Evolutionary conservation across 2,888 invertebrate genomes (phyloP).

Genomic region (Epinotia bilunana): DNA sequence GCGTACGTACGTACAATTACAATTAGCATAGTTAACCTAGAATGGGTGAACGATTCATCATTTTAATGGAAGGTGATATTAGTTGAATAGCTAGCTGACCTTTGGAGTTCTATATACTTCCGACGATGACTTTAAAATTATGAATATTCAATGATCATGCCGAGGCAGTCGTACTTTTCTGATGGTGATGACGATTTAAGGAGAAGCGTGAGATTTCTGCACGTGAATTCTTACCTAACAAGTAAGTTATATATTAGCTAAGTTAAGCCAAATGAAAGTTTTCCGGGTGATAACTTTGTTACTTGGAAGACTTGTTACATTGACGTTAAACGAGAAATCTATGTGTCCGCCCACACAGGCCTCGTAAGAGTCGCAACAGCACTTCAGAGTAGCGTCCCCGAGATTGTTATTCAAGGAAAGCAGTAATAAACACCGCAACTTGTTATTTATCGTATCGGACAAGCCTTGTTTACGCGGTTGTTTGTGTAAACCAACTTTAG

Average conservation of each 20-base stretch:
- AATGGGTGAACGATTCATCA: constrained; percentile 28
- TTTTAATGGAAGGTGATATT: constrained; percentile 25
- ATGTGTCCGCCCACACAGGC: constrained; percentile 30
- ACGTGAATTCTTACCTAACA: constrained; percentile 11
- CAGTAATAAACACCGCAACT: constrained; percentile 51
- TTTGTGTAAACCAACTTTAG: constrained; percentile 51
- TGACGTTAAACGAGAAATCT: constrained; percentile 14
- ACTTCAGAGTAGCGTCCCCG: constrained; percentile 7
- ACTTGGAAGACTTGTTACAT: background rate
- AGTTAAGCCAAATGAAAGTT: constrained; percentile 15
- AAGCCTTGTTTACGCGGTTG: constrained; percentile 56
- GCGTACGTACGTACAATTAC: constrained; percentile 11
- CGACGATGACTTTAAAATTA: constrained; percentile 12
- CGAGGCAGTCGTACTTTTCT: constrained; percentile 9
- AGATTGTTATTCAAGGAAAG: constrained; percentile 48
- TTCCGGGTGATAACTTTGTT: constrained; percentile 9
- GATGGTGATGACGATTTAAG: constrained; percentile 2
- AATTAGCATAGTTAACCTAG: constrained; percentile 37
- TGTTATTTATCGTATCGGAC: constrained; percentile 52
- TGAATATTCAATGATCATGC: constrained; percentile 27
- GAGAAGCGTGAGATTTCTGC: constrained; percentile 4
- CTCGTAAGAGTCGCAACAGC: constrained; percentile 32
- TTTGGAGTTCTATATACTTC: constrained; percentile 16
- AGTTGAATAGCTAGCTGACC: constrained; percentile 30
- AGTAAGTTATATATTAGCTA: background rate